Percentiles rank a stretch among this genome's conserved stretches.
Conservation (phyloP, 2,113 vertebrate genomes). For the Haliaeetus leucogaster region DNA sequence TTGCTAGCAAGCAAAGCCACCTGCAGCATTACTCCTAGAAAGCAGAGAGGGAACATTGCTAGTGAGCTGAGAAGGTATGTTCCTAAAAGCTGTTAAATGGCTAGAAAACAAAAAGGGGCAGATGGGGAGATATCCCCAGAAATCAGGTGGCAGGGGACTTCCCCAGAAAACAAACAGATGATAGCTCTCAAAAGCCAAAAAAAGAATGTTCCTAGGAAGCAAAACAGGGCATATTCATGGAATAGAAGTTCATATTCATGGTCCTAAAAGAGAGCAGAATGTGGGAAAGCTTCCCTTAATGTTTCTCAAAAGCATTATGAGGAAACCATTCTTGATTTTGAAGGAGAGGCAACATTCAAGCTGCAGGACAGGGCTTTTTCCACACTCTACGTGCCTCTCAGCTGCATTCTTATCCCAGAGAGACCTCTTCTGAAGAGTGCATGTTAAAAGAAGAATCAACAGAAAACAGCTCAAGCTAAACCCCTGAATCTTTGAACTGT, state of each 20-base stretch:
- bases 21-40: not conserved
- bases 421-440: not conserved
- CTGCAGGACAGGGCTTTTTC: not conserved
- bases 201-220: not conserved
- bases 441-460: not conserved
- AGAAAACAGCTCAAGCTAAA: not conserved
- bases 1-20: not conserved
- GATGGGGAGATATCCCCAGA: not conserved
- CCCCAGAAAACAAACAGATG: not conserved
- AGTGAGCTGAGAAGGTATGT: not conserved
- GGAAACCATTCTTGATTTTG: not conserved
- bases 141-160: not conserved
- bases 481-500: not conserved
- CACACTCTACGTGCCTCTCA: rapidly evolving
- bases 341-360: not conserved
- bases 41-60: not conserved
- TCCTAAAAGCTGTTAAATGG: not conserved
- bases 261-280: not conserved
- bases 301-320: not conserved
- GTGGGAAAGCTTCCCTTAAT: not conserved
- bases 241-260: no score
- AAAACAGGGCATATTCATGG: not conserved
- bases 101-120: not conserved
- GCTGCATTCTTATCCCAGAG: not conserved
- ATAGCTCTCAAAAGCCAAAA: not conserved